Evolutionary conservation across 2,113 vertebrate genomes (phyloP), one percentile per base, ranked within the genome.

Genomic region (Alaudala cheleensis): DNA sequence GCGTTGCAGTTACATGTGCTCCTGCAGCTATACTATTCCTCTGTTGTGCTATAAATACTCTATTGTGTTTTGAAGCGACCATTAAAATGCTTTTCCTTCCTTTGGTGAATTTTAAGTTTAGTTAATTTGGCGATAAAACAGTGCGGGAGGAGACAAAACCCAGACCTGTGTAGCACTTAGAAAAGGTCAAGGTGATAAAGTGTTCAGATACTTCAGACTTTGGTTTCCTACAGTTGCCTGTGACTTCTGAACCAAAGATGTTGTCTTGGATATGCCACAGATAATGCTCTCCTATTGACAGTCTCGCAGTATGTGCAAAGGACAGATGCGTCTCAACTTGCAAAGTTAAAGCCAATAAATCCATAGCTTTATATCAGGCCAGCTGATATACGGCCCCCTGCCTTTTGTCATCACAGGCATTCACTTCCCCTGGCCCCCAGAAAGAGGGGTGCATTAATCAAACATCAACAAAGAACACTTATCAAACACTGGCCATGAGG

Each of bases 391-490:
- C 95, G 74, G 96, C 96, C 97, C 98, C 96, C 97, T 98, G 98
- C 96, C 98, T 98, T 98, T 98, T 98, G 98, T 98, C 97, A 98
- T 98, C 95, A 95, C 96, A 97, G 96, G 96, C 97, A 98, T 98
- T 97, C 96, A 98, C 97, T 98, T 97, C 95, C 92, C 97, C 71
- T 58, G 66, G 97, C 96, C 97, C 97, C 97, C 94, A 97, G 97
- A 97, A 98, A 98, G 97, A 97, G 97, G 97, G 95, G 97, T 92
- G 92, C 98, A 98, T 98, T 98, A 98, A 98, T 98, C 98, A 98
- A 98, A 98, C 98, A 98, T 98, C 98, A 98, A 98, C 98, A 98
- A 98, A 98, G 98, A 98, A 97, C 98, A 98, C 98, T 98, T 98
- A 98, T 98, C 98, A 98, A 98, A 97, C 95, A 90, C 93, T 51